Evolutionary conservation across 2,797 vertebrate species (phyloP).

Genomic region (Prunella strophiata): DNA sequence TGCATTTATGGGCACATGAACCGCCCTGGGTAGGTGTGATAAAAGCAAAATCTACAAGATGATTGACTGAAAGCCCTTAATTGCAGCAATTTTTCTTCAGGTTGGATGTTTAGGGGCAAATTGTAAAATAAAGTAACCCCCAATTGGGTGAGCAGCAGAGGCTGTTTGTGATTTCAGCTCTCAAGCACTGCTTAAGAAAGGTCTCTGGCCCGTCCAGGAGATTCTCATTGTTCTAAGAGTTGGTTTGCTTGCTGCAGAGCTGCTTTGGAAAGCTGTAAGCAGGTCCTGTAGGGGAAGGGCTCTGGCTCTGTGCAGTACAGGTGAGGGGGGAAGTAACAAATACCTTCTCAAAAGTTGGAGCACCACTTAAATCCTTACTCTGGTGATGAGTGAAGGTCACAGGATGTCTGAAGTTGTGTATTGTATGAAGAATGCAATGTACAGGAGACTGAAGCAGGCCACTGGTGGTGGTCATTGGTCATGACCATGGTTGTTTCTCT

Average conservation of each 20-base stretch:
- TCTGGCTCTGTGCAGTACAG: neutral
- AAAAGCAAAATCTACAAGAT: neutral
- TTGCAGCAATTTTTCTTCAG: neutral
- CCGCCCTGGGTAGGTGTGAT: neutral
- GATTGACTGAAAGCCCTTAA: neutral
- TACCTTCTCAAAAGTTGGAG: neutral
- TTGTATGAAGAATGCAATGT: fast-evolving
- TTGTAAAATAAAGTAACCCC: neutral
- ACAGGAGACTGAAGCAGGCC: neutral
- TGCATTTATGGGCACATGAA: neutral
- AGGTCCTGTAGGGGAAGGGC: neutral
- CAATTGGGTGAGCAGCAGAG: neutral
- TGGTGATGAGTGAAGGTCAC: neutral
- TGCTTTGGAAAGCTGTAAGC: neutral
- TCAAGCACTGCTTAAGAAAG: neutral
- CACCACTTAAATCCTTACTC: neutral
- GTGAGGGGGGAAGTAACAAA: neutral
- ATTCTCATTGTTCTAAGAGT: fast-evolving
- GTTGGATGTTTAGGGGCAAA: neutral
- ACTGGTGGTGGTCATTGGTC: fast-evolving
- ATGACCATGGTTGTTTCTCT: neutral
- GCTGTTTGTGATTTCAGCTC: neutral
- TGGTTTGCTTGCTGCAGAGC: neutral
- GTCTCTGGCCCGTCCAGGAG: neutral
- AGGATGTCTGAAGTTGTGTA: fast-evolving